A percentile compares a stretch with the other conserved stretches of the same genome.
Evolutionary conservation across 2,797 vertebrate species (phyloP).

Genomic region (Pseudotriccus pelzelni): DNA sequence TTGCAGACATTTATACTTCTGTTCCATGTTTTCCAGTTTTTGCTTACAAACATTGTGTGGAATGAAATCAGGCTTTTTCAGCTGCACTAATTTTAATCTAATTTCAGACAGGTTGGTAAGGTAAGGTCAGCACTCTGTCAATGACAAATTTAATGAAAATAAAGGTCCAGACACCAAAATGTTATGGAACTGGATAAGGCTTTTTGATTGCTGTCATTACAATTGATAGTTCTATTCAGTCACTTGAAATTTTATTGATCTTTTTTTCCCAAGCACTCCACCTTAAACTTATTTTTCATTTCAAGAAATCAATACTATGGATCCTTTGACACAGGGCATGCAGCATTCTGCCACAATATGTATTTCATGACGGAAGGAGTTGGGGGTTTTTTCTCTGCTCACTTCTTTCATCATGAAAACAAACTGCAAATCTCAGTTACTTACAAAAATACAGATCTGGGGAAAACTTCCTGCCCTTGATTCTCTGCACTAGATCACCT

Average conservation of each 20-base stretch:
- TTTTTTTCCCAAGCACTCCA: slow-evolving; percentile 34
- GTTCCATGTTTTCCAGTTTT: background rate
- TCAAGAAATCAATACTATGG: slow-evolving; percentile 65
- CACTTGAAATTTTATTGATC: slow-evolving; percentile 69
- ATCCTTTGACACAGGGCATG: slow-evolving; percentile 62
- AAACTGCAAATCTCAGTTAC: background rate
- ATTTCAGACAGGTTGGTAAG: slow-evolving; percentile 36
- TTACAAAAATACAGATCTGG: background rate
- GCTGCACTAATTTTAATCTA: slow-evolving; percentile 42
- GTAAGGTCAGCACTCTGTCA: slow-evolving; percentile 55
- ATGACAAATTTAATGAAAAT: slow-evolving; percentile 63
- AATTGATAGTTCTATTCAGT: slow-evolving; percentile 71
- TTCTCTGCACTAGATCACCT: background rate
- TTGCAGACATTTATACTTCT: background rate
- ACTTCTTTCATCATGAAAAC: background rate
- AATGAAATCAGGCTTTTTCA: background rate
- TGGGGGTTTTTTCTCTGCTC: background rate
- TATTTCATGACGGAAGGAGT: slow-evolving; percentile 22
- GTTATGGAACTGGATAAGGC: slow-evolving; percentile 57
- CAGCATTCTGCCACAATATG: slow-evolving; percentile 38
- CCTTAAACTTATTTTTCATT: slow-evolving; percentile 72
- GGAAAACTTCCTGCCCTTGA: slow-evolving; percentile 8
- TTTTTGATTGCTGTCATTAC: slow-evolving; percentile 63
- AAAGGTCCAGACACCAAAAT: slow-evolving; percentile 50
- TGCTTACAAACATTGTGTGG: background rate